These are phyloP conservation scores for Corythornis leucogaster DNA, from an alignment of 2,797 vertebrate species.

Conservation along the genomic window DNA sequence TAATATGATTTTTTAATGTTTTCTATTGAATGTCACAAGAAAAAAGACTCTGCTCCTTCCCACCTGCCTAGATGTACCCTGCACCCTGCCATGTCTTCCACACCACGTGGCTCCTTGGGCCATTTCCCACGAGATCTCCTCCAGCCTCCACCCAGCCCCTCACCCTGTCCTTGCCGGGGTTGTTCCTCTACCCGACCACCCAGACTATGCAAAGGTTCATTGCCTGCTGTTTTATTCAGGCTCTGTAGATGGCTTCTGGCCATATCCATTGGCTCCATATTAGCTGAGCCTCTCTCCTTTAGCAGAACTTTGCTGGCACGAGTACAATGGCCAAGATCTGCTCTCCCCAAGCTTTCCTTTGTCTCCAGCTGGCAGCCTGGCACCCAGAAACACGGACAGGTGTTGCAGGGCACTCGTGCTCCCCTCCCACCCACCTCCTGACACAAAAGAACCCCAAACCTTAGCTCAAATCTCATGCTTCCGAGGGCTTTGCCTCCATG, in stretches of 20 bases:
- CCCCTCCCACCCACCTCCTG: not conserved
- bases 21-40: constrained; percentile 6
- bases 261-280: not conserved
- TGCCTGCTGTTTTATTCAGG: constrained; percentile 16
- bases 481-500: constrained; percentile 23
- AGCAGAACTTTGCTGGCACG: not conserved
- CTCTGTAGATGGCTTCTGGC: constrained; percentile 39
- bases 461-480: not conserved
- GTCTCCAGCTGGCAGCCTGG: not conserved
- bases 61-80: not conserved
- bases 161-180: not conserved
- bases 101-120: fast-evolving
- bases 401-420: not conserved
- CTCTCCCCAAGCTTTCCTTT: not conserved
- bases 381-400: fast-evolving
- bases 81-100: not conserved
- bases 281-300: not conserved
- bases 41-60: not conserved
- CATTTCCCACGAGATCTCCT: not conserved
- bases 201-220: constrained; percentile 53
- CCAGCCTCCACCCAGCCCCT: not conserved
- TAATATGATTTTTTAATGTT: constrained; percentile 22
- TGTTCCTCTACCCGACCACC: not conserved
- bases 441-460: not conserved
- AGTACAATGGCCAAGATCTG: not conserved